phyloP scores from a whole-genome alignment of 2,797 vertebrate species.

The Cynodonichthys magdalenae region DNA sequence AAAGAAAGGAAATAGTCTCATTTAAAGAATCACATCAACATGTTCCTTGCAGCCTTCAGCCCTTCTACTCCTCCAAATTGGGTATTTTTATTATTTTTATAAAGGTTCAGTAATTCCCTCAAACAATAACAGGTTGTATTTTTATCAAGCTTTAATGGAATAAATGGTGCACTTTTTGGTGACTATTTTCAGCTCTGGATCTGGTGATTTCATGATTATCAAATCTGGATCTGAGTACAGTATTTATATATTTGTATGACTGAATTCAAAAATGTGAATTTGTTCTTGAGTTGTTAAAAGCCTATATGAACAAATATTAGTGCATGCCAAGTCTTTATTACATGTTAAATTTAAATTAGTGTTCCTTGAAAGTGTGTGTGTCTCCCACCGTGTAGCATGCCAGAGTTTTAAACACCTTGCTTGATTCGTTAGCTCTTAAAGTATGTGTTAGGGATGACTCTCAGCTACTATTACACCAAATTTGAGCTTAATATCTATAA shows the following conservation, averaged over 20 bases:
- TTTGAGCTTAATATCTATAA: too few relatives aligned
- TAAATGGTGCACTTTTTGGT: conserved; percentile 1
- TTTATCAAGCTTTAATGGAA: not conserved
- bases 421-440: too few relatives aligned
- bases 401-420: too few relatives aligned
- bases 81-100: not conserved
- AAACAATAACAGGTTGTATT: not conserved
- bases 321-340: too few relatives aligned
- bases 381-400: too few relatives aligned
- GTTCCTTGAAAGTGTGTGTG: too few relatives aligned
- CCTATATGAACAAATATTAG: too few relatives aligned
- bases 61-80: not conserved
- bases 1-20: not conserved
- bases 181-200: conserved; percentile 3
- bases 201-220: not conserved
- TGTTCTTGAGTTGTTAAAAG: too few relatives aligned
- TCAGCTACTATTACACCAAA: too few relatives aligned
- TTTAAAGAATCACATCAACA: conserved; percentile 4
- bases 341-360: too few relatives aligned
- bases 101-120: not conserved
- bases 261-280: not conserved
- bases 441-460: too few relatives aligned
- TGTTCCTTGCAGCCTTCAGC: not conserved
- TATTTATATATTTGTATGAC: not conserved
- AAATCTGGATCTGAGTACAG: too few relatives aligned